Evolutionary conservation across 1,140 invertebrate genomes (phyloP).

Genomic region (Drosophila bocki): DNA sequence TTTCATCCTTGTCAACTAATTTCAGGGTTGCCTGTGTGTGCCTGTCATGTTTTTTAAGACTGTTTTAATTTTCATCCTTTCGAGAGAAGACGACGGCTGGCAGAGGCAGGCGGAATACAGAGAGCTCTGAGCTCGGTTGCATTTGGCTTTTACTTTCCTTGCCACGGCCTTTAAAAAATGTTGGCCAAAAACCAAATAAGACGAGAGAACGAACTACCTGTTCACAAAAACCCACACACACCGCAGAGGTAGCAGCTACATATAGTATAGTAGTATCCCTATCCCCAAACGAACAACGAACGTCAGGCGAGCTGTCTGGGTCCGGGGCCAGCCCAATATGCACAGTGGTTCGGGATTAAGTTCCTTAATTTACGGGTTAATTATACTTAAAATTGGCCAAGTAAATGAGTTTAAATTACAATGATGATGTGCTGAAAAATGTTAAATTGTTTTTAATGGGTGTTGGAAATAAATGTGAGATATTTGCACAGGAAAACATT

Average conservation of each 20-base stretch:
- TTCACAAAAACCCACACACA: constrained; percentile 78
- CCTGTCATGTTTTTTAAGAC: constrained; percentile 80
- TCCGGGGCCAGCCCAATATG: constrained; percentile 27
- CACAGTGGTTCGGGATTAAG: constrained; percentile 35
- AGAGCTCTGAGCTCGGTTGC: constrained; percentile 3
- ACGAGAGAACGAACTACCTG: constrained; percentile 74
- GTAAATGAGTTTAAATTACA: constrained; percentile 22
- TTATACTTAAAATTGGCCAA: constrained; percentile 23
- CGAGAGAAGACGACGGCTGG: neutral
- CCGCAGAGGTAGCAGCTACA: constrained; percentile 44
- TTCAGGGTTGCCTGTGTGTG: constrained; percentile 65
- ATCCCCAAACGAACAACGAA: constrained; percentile 46
- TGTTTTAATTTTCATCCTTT: constrained; percentile 75
- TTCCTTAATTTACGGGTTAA: constrained; percentile 22
- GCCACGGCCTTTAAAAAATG: constrained; percentile 64
- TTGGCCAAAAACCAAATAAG: constrained; percentile 77
- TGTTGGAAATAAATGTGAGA: neutral
- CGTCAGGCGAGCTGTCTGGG: constrained; percentile 38
- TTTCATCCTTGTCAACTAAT: constrained; percentile 82
- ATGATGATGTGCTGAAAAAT: constrained; percentile 16
- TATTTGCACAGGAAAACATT: neutral
- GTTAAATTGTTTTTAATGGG: constrained; percentile 7
- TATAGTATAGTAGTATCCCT: constrained; percentile 19
- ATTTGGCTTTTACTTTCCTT: constrained; percentile 76
- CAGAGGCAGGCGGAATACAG: neutral